Evolutionary conservation across 2,113 vertebrate species (phyloP), one percentile per base, ranked within the genome.

Genomic region (Lontra canadensis): DNA sequence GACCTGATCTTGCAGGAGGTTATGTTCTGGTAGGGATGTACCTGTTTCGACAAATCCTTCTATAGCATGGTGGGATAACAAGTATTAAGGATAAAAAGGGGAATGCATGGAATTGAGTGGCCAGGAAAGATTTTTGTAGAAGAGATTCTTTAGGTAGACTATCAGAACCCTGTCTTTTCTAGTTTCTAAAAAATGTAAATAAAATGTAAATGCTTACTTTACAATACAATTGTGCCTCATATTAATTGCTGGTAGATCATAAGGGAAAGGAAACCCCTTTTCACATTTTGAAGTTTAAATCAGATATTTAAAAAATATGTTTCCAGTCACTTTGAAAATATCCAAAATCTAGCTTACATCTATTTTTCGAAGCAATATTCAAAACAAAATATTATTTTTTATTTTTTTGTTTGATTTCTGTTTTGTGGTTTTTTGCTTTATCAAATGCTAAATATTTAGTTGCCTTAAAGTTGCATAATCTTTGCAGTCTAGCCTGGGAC

Each of bases 231-330:
- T 52, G 47, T 76, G 85, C 73, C 31, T 84, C 18, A 36, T 26
- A 55, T 65, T 93, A 21, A 69, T 63, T 94, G 61, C 29, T 90
- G 55, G 25, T 90, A 74, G 29, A 71, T 80, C 49, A 36, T 83
- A 92, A 95, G 85, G 52, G 59, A 87, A n/a, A 49, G 52, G 36
- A 97, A 94, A 90, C 13, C 20, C 39, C n/a, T 94, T 93, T 93
- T 92, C 31, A 47, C 52, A 52, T 74, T 93, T 90, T 76, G 31
- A 89, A 52, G 34, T 96, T 96, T 92, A 95, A 95, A 83, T 88
- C 36, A 88, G 34, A 4, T 61, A 26, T 44, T 44, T 26, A 73
- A 79, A 79, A 74, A 80, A 29, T 44, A 63, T 3, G 17, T 36
- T 8, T 63, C 26, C 4, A 91, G 1, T 82, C 39, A 94, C 36